Conservation (phyloP, 2,888 invertebrate species). For the Microplitis manilae region DNA sequence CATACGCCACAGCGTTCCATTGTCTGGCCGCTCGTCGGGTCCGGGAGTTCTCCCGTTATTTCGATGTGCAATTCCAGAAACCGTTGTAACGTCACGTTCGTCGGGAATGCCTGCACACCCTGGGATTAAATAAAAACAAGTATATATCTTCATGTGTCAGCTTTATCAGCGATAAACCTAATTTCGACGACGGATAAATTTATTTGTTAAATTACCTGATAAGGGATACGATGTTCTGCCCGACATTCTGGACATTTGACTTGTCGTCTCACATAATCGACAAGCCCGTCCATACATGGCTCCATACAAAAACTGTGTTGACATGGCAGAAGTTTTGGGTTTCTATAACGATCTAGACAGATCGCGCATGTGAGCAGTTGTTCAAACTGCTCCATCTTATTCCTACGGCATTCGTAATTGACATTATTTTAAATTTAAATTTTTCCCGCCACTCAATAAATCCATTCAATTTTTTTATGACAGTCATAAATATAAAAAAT, state of each 20-base stretch:
- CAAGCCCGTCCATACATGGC: conserved; percentile 97
- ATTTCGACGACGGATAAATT: not conserved
- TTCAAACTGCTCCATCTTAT: conserved; percentile 94
- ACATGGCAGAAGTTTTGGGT: conserved; percentile 98
- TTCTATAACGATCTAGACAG: conserved; percentile 96
- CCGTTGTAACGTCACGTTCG: conserved; percentile 94
- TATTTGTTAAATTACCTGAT: conserved; percentile 80
- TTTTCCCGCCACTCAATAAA: too few relatives aligned
- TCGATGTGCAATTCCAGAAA: conserved; percentile 95
- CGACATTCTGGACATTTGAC: conserved; percentile 99
- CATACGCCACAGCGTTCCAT: conserved; percentile 96
- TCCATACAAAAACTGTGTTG: conserved; percentile 99
- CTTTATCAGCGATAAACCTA: not conserved
- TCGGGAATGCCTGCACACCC: conserved; percentile 88
- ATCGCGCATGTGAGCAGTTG: conserved; percentile 98
- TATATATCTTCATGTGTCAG: not conserved
- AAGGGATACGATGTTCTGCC: conserved; percentile 96
- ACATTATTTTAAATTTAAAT: too few relatives aligned
- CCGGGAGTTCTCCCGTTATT: conserved; percentile 92
- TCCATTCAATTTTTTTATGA: too few relatives aligned
- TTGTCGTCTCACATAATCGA: conserved; percentile 95
- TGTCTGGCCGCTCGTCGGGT: conserved; percentile 91
- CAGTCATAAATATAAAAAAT: too few relatives aligned
- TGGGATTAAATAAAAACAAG: conserved; percentile 53
- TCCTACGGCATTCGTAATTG: not conserved